A percentile compares a stretch with the other conserved stretches of the same genome.
phyloP scores from a whole-genome alignment of 2,797 vertebrate genomes.

The Epinephelus awoara region DNA sequence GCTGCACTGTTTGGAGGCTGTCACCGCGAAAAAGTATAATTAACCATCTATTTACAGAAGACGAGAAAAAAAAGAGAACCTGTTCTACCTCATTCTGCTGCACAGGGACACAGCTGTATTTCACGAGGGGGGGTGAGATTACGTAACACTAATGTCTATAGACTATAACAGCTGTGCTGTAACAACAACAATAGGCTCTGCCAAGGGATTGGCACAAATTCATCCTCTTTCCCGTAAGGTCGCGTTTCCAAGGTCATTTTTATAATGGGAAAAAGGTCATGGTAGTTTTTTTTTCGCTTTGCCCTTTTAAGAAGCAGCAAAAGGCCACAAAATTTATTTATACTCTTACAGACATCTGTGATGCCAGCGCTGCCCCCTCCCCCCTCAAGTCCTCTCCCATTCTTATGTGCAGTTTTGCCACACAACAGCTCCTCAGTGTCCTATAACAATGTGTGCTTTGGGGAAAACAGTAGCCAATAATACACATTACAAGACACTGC shows the following conservation, averaged over 20 bases:
- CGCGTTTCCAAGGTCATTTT: conserved; percentile 46
- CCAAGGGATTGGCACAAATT: conserved; percentile 48
- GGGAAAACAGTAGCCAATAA: conserved; percentile 13
- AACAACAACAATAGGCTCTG: conserved; percentile 62
- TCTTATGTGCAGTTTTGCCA: conserved; percentile 27
- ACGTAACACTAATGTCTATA: conserved; percentile 55
- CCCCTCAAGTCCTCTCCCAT: not conserved
- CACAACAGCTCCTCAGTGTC: conserved; percentile 59
- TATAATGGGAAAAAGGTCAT: conserved; percentile 36
- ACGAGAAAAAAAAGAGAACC: not conserved
- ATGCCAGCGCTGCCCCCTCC: not conserved
- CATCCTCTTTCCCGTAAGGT: conserved; percentile 54
- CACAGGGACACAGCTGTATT: conserved; percentile 34
- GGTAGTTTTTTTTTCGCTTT: conserved; percentile 15
- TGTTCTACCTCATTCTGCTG: conserved; percentile 29
- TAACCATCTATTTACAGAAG: not conserved
- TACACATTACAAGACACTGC: conserved; percentile 32
- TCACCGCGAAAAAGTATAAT: not conserved
- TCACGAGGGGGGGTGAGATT: conserved; percentile 42
- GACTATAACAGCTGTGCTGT: conserved; percentile 64
- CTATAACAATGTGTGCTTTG: conserved; percentile 53
- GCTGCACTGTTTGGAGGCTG: conserved; percentile 3
- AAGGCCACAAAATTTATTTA: not conserved
- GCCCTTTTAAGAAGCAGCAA: conserved; percentile 24
- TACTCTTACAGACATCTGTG: conserved; percentile 25